Percentiles rank a stretch among this genome's conserved stretches.
phyloP scores from a whole-genome alignment of 2,888 invertebrate species.

The Mesochorus sp. region DNA sequence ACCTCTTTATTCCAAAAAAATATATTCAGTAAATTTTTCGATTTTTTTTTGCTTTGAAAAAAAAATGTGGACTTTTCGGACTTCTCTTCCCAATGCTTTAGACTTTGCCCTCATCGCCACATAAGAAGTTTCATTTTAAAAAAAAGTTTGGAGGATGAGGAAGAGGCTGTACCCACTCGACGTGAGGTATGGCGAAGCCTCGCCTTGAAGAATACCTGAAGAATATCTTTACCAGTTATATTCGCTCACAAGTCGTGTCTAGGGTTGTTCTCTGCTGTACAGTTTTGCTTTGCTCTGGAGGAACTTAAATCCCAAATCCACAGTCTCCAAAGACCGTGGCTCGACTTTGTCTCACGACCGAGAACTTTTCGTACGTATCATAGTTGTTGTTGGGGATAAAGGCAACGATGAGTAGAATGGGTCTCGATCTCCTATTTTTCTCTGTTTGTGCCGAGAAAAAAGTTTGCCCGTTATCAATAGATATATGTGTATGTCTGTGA shows the following conservation, averaged over 20 bases:
- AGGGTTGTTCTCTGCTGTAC: constrained; percentile 3
- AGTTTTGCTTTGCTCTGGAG: constrained; percentile 17
- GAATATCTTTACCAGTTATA: background rate
- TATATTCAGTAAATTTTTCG: too few species aligned
- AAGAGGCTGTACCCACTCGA: background rate
- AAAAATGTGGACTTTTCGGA: too few species aligned
- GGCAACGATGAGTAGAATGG: background rate
- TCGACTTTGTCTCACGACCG: constrained; percentile 13
- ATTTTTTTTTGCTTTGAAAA: too few species aligned
- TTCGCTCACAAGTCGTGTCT: constrained; percentile 38
- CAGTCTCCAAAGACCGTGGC: constrained; percentile 15
- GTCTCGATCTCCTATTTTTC: constrained; percentile 40
- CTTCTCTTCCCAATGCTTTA: too few species aligned
- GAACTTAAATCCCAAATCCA: constrained; percentile 45
- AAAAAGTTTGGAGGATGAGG: background rate
- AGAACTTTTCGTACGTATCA: constrained; percentile 32
- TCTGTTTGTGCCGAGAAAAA: constrained; percentile 35
- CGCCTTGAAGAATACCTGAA: background rate
- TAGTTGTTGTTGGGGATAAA: constrained; percentile 7
- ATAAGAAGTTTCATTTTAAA: too few species aligned
- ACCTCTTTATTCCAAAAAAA: too few species aligned
- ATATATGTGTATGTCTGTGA: background rate
- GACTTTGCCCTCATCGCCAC: too few species aligned
- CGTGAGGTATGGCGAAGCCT: background rate
- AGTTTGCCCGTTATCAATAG: constrained; percentile 14